These are phyloP conservation scores for Stramonita haemastoma DNA, from an alignment of 2,888 invertebrate species.

Conservation along the genomic window DNA sequence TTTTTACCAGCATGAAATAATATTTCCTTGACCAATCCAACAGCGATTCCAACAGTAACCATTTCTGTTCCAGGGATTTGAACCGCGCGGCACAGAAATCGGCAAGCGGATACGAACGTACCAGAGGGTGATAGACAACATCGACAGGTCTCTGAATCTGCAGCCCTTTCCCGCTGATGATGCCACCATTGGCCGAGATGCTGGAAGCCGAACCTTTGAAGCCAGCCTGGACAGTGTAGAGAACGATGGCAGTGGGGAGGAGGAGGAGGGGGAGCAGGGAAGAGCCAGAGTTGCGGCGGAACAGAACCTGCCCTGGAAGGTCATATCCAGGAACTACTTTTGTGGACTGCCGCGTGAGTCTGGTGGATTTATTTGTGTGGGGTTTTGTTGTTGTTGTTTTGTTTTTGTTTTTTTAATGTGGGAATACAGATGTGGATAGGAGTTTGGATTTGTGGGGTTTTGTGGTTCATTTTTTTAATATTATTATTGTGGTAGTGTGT, in stretches of 20 bases:
- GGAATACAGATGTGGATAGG: not conserved
- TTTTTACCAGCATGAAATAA: too few relatives aligned
- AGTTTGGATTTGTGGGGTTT: not conserved
- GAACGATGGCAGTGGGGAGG: constrained; percentile 43
- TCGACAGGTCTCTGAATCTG: constrained; percentile 53
- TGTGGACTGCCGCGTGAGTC: constrained; percentile 81
- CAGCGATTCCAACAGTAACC: too few relatives aligned
- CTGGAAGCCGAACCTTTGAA: constrained; percentile 18
- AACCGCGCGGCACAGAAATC: constrained; percentile 91
- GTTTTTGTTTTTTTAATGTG: not conserved
- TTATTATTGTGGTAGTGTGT: too few relatives aligned
- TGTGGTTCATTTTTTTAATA: too few relatives aligned
- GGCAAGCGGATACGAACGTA: constrained; percentile 89
- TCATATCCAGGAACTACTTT: constrained; percentile 80
- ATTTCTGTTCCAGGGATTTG: constrained; percentile 86
- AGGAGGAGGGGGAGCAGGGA: constrained; percentile 35
- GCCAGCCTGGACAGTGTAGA: constrained; percentile 38
- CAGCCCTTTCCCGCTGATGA: constrained; percentile 47
- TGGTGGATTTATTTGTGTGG: not conserved
- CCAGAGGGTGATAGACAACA: constrained; percentile 86
- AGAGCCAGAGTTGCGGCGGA: constrained; percentile 18
- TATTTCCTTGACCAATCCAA: too few relatives aligned
- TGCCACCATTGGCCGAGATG: not conserved
- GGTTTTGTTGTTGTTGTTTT: not conserved
- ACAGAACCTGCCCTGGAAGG: constrained; percentile 39